phyloP scores from a whole-genome alignment of 2,888 invertebrate genomes.

The Hypercompe scribonia region DNA sequence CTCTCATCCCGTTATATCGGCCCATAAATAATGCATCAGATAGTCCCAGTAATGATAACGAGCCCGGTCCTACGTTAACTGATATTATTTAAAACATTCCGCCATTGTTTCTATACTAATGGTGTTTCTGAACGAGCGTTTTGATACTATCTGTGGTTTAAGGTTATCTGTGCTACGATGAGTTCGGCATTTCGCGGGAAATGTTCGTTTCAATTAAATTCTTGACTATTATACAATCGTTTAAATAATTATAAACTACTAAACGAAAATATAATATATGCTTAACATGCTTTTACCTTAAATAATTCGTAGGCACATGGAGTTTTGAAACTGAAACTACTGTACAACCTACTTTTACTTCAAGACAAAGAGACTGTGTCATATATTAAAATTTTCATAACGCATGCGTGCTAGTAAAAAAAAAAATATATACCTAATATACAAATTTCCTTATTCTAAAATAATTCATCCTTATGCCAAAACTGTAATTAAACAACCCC shows the following conservation, averaged over 20 bases:
- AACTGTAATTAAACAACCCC: background rate
- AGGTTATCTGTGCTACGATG: slow-evolving; percentile 24
- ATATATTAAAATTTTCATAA: too few relatives aligned
- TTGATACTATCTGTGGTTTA: slow-evolving; percentile 24
- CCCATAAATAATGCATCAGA: slow-evolving; percentile 67
- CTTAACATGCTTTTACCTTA: too few relatives aligned
- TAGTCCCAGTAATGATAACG: slow-evolving; percentile 71
- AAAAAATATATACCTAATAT: background rate
- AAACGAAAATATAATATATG: too few relatives aligned
- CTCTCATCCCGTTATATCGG: slow-evolving; percentile 66
- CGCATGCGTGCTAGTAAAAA: background rate
- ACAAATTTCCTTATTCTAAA: background rate
- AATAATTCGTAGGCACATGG: background rate
- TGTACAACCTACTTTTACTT: too few relatives aligned
- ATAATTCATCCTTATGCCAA: background rate
- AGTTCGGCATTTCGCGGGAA: slow-evolving; percentile 21
- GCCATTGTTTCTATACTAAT: slow-evolving; percentile 59
- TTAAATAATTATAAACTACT: background rate
- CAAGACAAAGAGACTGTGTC: too few relatives aligned
- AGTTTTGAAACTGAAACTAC: background rate
- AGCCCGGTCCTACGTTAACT: slow-evolving; percentile 62
- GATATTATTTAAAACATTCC: slow-evolving; percentile 66
- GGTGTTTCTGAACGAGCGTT: slow-evolving; percentile 38
- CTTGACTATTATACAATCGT: background rate
- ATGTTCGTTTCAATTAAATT: slow-evolving; percentile 43